Evolutionary conservation across 2,888 invertebrate species (phyloP).

Genomic region (Scaptomyza tumidula): DNA sequence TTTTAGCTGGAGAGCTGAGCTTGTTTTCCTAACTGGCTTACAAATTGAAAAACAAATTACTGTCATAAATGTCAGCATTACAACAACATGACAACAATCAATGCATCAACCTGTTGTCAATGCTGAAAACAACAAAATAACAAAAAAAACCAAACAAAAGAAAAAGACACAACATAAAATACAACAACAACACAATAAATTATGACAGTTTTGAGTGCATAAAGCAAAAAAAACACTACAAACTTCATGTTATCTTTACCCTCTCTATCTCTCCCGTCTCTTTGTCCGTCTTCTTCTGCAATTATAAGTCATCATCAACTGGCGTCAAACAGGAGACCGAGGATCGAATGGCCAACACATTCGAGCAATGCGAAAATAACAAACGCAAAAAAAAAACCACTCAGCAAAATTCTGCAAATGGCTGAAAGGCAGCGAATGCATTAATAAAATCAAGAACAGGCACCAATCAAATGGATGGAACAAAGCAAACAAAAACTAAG

Average conservation of each 20-base stretch:
- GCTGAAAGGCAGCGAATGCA: conserved; percentile 61
- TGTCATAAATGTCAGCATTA: conserved; percentile 78
- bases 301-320: conserved; percentile 63
- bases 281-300: conserved; percentile 25
- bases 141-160: conserved; percentile 31
- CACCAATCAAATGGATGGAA: conserved; percentile 36
- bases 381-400: conserved; percentile 23
- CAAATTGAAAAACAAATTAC: conserved; percentile 78
- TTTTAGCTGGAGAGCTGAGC: conserved; percentile 6
- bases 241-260: conserved; percentile 22
- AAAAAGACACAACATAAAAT: conserved; percentile 21
- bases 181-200: conserved; percentile 57
- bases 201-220: conserved; percentile 75
- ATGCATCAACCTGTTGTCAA: conserved; percentile 74
- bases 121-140: conserved; percentile 38
- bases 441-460: conserved; percentile 70
- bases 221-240: conserved; percentile 33
- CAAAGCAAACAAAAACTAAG: conserved; percentile 23
- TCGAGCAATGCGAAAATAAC: conserved; percentile 60
- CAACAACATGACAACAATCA: conserved; percentile 73
- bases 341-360: conserved; percentile 53
- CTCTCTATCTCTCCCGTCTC: background rate
- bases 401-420: conserved; percentile 61
- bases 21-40: conserved; percentile 54
- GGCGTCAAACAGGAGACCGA: conserved; percentile 51